phyloP scores from a whole-genome alignment of 2,113 vertebrate species.

The Meriones unguiculatus region DNA sequence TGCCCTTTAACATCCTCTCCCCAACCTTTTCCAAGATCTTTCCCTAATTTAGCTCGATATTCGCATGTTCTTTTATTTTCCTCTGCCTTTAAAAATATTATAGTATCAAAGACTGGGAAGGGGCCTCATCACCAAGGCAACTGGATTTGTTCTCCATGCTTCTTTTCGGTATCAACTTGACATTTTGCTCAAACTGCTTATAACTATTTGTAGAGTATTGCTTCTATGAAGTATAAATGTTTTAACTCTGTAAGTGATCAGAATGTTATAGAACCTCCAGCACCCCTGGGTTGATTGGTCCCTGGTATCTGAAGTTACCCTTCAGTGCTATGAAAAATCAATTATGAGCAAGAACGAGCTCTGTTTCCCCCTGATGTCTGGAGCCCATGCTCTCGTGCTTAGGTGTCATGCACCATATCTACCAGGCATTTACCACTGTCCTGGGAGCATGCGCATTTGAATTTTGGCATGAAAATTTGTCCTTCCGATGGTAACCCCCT shows the following conservation, averaged over 20 bases:
- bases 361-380: not conserved
- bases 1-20: not conserved
- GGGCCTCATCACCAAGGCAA: not conserved
- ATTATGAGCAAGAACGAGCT: not conserved
- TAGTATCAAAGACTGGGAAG: not conserved
- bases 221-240: not conserved
- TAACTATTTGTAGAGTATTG: not conserved
- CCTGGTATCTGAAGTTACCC: not conserved
- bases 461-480: not conserved
- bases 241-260: not conserved
- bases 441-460: no score
- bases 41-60: not conserved
- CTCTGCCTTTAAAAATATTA: not conserved
- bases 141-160: not conserved
- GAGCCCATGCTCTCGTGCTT: not conserved
- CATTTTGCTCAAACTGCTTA: not conserved
- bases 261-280: not conserved
- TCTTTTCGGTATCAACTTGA: not conserved
- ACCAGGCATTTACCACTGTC: no score
- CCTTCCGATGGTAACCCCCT: not conserved
- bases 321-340: not conserved
- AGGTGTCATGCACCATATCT: fast-evolving
- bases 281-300: not conserved
- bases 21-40: not conserved
- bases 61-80: not conserved